Base-by-base conservation (phyloP, 2,888 invertebrate species). In the Sinohyriopsis cumingii region DNA sequence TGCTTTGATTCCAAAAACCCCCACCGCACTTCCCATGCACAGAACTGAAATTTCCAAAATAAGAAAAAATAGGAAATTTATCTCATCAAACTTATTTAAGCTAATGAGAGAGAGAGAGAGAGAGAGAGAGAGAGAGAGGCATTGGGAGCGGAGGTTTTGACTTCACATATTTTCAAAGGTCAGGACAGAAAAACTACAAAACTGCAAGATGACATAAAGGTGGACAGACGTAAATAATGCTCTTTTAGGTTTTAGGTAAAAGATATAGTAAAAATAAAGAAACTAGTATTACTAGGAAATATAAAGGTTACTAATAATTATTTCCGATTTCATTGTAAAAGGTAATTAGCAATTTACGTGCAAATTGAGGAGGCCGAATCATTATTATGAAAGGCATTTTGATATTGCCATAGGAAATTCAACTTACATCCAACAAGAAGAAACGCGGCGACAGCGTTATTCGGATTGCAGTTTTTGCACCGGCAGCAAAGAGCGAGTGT, bases 401-500 rank as follows among this genome's bases (percentile, higher is more conserved):
- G 3, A 45, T 45, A 45, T 45, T 45, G 12, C 15, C 45, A 15
- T 45, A 45, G 45, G 45, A 15, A 15, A 1, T 55, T 7, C 45
- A 65, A 80, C 86, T 81, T 78, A 86, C 86, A 82, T 22, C 80
- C 79, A 45, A 84, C 65, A 12, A 85, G 61, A 20, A 86, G 80
- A 3, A 85, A 72, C 9, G 77, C 82, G 18, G 82, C 80, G 12
- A 86, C 82, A 20, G 80, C 75, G 22, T 82, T 76, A 62, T 79
- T 81, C n/a, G 81, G 76, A 75, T 84, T 86, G 72, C 85, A 86
- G 5, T 74, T 75, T 33, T 78, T 76, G 68, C 84, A 85, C 33
- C 83, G 80, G 67, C 86, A 87, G 72, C 86, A 86, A 71, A 87
- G 75, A 5, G 86, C 83, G 25, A 87, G 69, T 1, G 86, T 85